Conservation (phyloP, 2,888 invertebrate species). For the Fragum whitleyi region DNA sequence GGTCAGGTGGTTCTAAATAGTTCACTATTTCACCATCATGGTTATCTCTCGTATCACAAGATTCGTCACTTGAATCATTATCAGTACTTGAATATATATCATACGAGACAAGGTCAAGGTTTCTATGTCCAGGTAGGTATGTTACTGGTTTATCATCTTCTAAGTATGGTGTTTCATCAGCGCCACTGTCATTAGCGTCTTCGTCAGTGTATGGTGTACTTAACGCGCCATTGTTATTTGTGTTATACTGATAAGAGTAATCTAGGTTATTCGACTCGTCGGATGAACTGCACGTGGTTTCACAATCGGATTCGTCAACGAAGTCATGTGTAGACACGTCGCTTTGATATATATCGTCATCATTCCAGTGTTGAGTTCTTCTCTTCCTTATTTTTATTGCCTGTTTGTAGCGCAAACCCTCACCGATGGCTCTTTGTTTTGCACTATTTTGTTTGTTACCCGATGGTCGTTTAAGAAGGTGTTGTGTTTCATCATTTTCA, state of each 20-base stretch:
- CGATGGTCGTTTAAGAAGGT: neutral
- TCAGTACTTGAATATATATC: slow-evolving; percentile 17
- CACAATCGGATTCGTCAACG: slow-evolving; percentile 13
- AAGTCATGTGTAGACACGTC: neutral
- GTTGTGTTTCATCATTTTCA: neutral
- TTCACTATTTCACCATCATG: neutral
- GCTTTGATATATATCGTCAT: neutral
- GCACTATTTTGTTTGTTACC: slow-evolving; percentile 1
- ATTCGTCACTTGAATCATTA: slow-evolving; percentile 1
- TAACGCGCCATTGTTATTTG: neutral
- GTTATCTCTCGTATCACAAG: neutral
- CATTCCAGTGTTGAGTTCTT: neutral
- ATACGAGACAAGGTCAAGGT: slow-evolving; percentile 15
- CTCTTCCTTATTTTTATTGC: neutral
- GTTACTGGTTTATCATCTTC: neutral
- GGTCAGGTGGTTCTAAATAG: neutral
- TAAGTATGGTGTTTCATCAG: neutral
- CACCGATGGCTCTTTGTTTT: neutral
- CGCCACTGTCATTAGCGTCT: neutral
- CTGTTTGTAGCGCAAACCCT: neutral
- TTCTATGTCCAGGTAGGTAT: neutral
- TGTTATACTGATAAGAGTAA: slow-evolving; percentile 49
- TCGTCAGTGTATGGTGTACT: neutral
- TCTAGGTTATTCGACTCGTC: slow-evolving; percentile 50
- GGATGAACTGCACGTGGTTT: slow-evolving; percentile 42